phyloP scores from a whole-genome alignment of 2,113 vertebrate species.

The Bubo blakistoni region DNA sequence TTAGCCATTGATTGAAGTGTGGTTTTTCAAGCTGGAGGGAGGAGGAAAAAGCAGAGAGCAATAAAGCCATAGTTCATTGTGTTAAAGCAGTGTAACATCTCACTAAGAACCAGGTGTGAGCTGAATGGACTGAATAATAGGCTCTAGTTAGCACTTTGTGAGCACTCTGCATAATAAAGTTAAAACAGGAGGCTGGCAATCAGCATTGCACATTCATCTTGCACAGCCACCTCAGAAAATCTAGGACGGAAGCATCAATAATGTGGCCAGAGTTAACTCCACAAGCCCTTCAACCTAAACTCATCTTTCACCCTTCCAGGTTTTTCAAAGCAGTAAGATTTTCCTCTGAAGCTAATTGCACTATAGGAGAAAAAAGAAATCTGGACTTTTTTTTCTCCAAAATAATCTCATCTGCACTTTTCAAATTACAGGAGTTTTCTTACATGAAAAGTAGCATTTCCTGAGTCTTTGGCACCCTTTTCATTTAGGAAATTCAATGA shows the following conservation, averaged over 20 bases:
- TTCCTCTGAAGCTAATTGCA: background rate
- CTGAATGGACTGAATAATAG: slow-evolving; percentile 46
- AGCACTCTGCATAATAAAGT: background rate
- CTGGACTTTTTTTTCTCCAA: background rate
- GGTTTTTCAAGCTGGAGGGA: slow-evolving; percentile 62
- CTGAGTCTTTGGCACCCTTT: background rate
- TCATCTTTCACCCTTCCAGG: background rate
- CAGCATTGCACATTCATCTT: background rate
- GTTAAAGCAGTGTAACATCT: slow-evolving; percentile 39
- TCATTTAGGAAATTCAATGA: background rate
- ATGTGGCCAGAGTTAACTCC: background rate
- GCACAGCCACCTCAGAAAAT: background rate
- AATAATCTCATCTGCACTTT: background rate
- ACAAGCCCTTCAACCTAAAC: background rate
- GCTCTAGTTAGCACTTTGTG: slow-evolving; percentile 7
- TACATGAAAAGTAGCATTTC: background rate
- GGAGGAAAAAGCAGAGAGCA: slow-evolving; percentile 63
- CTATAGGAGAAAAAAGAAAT: background rate
- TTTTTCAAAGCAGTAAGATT: background rate
- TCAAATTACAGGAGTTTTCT: background rate
- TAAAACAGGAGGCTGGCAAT: background rate
- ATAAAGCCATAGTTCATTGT: slow-evolving; percentile 60
- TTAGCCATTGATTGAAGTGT: slow-evolving; percentile 67
- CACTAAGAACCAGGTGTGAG: slow-evolving; percentile 65
- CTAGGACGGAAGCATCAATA: background rate